Evolutionary conservation across 2,888 invertebrate genomes (phyloP).

Genomic region (Andricus quercusramuli): DNA sequence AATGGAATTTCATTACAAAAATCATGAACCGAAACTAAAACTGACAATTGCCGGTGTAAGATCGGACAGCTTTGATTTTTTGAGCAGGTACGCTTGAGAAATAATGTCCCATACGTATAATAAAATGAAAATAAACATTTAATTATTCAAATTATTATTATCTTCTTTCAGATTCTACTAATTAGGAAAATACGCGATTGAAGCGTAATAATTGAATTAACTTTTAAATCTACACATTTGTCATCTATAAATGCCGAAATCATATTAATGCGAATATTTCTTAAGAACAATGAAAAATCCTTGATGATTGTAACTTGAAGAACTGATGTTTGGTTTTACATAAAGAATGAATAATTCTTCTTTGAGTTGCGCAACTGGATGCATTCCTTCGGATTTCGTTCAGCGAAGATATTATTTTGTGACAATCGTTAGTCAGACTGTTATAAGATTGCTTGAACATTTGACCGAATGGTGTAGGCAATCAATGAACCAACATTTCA

Average conservation of each 20-base stretch:
- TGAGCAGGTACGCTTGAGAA: too few species aligned
- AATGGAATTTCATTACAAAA: too few species aligned
- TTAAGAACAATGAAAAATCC: neutral
- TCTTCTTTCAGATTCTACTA: neutral
- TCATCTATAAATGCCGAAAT: neutral
- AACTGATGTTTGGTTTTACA: neutral
- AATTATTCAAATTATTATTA: neutral
- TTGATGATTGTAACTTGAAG: neutral
- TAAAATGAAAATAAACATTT: neutral
- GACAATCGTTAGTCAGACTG: neutral
- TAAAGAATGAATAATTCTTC: neutral
- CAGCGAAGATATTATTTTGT: neutral
- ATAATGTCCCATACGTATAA: too few species aligned
- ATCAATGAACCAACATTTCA: neutral
- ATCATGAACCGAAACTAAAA: too few species aligned
- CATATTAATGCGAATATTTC: neutral
- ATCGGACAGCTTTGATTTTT: too few species aligned
- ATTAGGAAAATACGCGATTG: neutral
- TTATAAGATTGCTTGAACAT: neutral
- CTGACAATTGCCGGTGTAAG: too few species aligned
- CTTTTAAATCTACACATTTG: neutral
- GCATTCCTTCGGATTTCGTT: neutral
- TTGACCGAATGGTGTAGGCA: neutral
- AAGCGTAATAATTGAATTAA: neutral
- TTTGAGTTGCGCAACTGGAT: neutral